A percentile compares a stretch with the other conserved stretches of the same genome.
phyloP scores from a whole-genome alignment of 2,113 vertebrate genomes.

The Epinephelus fuscoguttatus region DNA sequence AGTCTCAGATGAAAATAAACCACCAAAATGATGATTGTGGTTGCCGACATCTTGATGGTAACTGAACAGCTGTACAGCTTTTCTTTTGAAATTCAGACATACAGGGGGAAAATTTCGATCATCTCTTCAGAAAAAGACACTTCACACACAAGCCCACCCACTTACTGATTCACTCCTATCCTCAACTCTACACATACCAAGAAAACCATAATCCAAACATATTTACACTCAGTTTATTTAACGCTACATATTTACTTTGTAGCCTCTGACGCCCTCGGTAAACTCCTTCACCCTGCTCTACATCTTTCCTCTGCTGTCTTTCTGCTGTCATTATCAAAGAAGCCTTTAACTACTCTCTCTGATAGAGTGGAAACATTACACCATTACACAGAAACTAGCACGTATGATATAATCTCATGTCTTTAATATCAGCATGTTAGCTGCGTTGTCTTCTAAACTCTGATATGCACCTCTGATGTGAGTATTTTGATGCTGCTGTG shows the following conservation, averaged over 20 bases:
- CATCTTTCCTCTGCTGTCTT: not conserved
- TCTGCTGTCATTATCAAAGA: not conserved
- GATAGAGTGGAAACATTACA: no score
- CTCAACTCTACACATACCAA: conserved; percentile 59
- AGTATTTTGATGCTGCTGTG: conserved; percentile 72
- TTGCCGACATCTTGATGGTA: not conserved
- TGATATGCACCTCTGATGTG: conserved; percentile 45
- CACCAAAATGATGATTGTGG: not conserved
- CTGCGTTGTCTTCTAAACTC: not conserved
- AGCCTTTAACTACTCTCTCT: not conserved
- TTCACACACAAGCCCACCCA: conserved; percentile 64
- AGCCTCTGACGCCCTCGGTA: conserved; percentile 29
- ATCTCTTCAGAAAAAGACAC: conserved; percentile 30
- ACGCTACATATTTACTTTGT: conserved; percentile 61
- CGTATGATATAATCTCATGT: not conserved
- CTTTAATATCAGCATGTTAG: not conserved
- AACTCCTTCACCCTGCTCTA: conserved; percentile 25
- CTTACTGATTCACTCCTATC: conserved; percentile 56
- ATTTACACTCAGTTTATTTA: conserved; percentile 66
- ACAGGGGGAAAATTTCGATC: conserved; percentile 30
- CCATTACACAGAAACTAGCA: not conserved
- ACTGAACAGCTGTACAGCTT: conserved; percentile 5
- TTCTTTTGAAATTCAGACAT: conserved; percentile 26
- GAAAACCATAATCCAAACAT: conserved; percentile 72
- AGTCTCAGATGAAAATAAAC: not conserved